A percentile compares a stretch with the other conserved stretches of the same genome.
phyloP scores from a whole-genome alignment of 2,113 vertebrate species.

The Tinamus guttatus region DNA sequence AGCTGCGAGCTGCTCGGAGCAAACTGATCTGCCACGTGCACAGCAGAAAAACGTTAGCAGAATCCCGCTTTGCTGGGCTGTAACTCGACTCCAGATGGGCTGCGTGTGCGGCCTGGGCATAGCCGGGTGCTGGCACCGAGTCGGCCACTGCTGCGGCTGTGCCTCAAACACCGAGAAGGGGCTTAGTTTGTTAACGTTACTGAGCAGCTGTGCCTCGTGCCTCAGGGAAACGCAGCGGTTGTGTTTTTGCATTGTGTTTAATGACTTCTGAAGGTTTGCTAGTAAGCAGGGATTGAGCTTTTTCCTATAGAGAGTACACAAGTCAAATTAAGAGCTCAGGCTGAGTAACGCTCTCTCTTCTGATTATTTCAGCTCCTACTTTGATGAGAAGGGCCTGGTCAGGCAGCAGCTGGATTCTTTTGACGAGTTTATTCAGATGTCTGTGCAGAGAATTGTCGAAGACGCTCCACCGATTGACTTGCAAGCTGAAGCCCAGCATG shows the following conservation, averaged over 20 bases:
- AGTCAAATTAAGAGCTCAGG: neutral
- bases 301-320: fast-evolving
- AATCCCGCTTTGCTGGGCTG: neutral
- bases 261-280: neutral
- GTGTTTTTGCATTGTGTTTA: neutral
- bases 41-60: neutral
- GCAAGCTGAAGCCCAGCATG: slow-evolving; percentile 97
- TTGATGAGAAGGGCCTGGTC: slow-evolving; percentile 98
- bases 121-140: neutral
- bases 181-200: neutral
- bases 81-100: neutral
- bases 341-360: neutral
- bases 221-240: neutral
- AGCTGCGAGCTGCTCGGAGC: too few relatives aligned
- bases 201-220: neutral
- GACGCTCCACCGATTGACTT: slow-evolving; percentile 97
- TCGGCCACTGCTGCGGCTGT: neutral
- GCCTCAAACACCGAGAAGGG: neutral
- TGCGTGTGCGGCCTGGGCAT: fast-evolving
- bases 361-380: slow-evolving; percentile 87
- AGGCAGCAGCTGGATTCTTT: slow-evolving; percentile 98
- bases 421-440: slow-evolving; percentile 99
- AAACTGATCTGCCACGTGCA: too few relatives aligned
- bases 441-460: slow-evolving; percentile 97
- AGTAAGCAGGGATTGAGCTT: neutral